phyloP scores from a whole-genome alignment of 1,140 invertebrate species.

The Bombus breviceps region DNA sequence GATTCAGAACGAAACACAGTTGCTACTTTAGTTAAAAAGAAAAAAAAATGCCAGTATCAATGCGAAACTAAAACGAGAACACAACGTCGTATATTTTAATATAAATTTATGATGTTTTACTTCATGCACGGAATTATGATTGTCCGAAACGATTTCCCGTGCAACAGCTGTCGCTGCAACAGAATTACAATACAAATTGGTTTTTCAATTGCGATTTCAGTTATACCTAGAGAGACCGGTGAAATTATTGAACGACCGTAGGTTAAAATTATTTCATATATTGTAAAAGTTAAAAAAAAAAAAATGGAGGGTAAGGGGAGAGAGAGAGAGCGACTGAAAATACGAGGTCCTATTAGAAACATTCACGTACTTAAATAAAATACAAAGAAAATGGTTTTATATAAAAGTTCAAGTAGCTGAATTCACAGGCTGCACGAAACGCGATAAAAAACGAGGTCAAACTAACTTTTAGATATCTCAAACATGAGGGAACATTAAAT shows the following conservation, averaged over 20 bases:
- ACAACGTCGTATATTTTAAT: constrained; percentile 1
- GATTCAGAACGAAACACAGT: not conserved
- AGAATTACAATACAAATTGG: constrained; percentile 48
- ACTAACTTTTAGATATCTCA: constrained; percentile 35
- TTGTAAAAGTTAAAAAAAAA: not conserved
- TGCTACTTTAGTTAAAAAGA: not conserved
- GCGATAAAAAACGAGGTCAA: constrained; percentile 30
- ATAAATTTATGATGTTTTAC: constrained; percentile 20
- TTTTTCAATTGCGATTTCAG: constrained; percentile 22
- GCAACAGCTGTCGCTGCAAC: constrained; percentile 24
- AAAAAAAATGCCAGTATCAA: not conserved
- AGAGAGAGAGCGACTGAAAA: not conserved
- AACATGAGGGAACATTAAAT: constrained; percentile 17
- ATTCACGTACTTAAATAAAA: constrained; percentile 13
- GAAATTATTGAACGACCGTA: not conserved
- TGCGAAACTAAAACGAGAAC: not conserved
- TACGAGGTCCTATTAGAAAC: not conserved
- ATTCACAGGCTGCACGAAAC: constrained; percentile 25
- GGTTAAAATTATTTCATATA: constrained; percentile 1
- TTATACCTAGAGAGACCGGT: not conserved
- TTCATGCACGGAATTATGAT: constrained; percentile 18
- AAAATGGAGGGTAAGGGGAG: accelerated
- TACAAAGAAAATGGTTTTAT: constrained; percentile 25
- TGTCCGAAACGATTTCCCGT: not conserved
- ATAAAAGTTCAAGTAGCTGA: constrained; percentile 2